Evolutionary conservation across 1,140 invertebrate species (phyloP).

Genomic region (Drosophila carrolli): DNA sequence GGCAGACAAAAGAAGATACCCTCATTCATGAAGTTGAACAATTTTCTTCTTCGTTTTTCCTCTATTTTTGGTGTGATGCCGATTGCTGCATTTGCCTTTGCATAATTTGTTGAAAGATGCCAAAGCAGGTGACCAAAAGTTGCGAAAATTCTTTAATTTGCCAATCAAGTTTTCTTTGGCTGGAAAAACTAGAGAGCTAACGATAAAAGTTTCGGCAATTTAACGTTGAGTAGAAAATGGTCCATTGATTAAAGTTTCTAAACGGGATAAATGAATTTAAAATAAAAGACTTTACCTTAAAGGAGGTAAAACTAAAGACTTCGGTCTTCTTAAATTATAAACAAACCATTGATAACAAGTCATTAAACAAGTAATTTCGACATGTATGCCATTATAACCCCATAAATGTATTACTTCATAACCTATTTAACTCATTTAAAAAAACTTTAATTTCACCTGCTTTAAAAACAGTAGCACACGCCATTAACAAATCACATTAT

Average conservation of each 20-base stretch:
- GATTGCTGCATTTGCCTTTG: conserved; percentile 65
- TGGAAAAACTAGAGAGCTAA: neutral
- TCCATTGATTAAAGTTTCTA: neutral
- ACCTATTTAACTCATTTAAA: no score
- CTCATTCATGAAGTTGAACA: conserved; percentile 23
- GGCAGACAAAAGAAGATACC: conserved; percentile 33
- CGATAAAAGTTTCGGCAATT: neutral
- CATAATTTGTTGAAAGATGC: conserved; percentile 57
- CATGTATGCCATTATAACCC: no score
- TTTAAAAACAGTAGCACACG: conserved; percentile 1
- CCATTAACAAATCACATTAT: conserved; percentile 23
- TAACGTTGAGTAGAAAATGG: neutral
- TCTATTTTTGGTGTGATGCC: conserved; percentile 17
- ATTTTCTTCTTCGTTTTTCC: conserved; percentile 26
- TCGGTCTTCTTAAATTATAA: no score
- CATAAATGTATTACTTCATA: no score
- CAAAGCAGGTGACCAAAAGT: conserved; percentile 41
- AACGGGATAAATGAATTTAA: no score
- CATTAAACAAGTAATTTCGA: no score
- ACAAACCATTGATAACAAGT: no score
- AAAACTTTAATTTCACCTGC: neutral
- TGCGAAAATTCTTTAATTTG: conserved; percentile 38
- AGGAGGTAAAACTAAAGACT: no score
- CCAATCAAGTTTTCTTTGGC: neutral
- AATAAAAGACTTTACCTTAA: neutral